These are phyloP conservation scores for Gryon sp. DNA, from an alignment of 1,140 invertebrate species.

Conservation along the genomic window DNA sequence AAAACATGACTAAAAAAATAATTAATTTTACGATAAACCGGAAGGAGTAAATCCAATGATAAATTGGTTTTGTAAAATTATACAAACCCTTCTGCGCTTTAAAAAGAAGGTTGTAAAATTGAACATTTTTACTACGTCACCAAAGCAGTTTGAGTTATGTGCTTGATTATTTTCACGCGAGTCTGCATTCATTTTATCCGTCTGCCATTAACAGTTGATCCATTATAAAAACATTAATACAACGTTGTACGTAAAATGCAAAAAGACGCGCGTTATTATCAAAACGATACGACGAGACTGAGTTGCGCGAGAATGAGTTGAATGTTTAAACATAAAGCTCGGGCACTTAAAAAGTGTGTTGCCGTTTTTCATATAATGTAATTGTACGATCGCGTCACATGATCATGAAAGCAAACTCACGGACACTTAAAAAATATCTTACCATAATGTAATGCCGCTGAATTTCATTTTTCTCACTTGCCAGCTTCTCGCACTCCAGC, in stretches of 20 bases:
- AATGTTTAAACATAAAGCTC: slow-evolving; percentile 20
- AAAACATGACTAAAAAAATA: no score
- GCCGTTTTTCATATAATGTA: slow-evolving; percentile 37
- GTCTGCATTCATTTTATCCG: neutral
- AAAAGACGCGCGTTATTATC: neutral
- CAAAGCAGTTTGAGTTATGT: no score
- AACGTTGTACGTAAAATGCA: neutral
- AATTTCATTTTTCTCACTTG: slow-evolving; percentile 98
- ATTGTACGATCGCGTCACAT: slow-evolving; percentile 48
- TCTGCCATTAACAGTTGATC: neutral
- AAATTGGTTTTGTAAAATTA: no score
- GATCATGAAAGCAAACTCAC: slow-evolving; percentile 57
- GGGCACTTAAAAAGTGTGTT: slow-evolving; percentile 25
- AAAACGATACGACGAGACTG: slow-evolving; percentile 10
- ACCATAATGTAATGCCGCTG: slow-evolving; percentile 98
- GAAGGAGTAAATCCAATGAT: no score
- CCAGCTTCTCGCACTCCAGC: slow-evolving; percentile 94
- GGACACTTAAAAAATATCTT: slow-evolving; percentile 79
- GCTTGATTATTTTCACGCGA: neutral
- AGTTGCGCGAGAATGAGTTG: slow-evolving; percentile 8
- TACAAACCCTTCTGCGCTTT: no score
- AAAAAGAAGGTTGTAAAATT: no score
- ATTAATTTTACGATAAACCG: no score
- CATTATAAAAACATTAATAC: slow-evolving; percentile 4
- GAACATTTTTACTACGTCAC: no score